phyloP scores from a whole-genome alignment of 2,888 invertebrate genomes.

The Allygus modestus region DNA sequence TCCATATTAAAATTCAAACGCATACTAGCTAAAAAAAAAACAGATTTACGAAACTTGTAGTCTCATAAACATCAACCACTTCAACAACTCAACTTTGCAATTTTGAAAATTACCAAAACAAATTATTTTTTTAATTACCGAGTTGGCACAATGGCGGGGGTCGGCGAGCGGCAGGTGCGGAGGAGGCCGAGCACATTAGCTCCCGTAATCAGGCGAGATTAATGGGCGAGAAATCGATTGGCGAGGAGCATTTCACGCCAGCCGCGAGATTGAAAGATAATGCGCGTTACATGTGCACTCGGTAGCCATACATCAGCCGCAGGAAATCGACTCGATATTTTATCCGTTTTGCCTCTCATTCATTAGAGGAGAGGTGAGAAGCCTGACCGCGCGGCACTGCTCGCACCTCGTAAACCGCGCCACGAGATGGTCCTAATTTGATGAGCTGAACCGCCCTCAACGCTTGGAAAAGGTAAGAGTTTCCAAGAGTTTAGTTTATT shows the following conservation, averaged over 20 bases:
- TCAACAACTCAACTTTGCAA: too few relatives aligned
- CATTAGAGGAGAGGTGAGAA: constrained; percentile 18
- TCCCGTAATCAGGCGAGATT: constrained; percentile 48
- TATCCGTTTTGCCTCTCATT: constrained; percentile 46
- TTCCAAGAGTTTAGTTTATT: too few relatives aligned
- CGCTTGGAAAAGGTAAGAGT: too few relatives aligned
- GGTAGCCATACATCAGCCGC: constrained; percentile 53
- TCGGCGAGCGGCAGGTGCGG: constrained; percentile 9
- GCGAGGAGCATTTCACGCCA: constrained; percentile 53
- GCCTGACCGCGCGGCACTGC: not conserved
- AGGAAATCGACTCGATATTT: constrained; percentile 53
- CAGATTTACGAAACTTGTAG: too few relatives aligned
- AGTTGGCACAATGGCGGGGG: not conserved
- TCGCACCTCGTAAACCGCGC: constrained; percentile 19
- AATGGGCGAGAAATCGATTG: constrained; percentile 53
- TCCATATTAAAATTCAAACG: too few relatives aligned
- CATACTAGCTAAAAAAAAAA: too few relatives aligned
- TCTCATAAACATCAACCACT: too few relatives aligned
- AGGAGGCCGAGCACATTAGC: constrained; percentile 29
- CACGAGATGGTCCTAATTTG: not conserved
- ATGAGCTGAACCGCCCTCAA: too few relatives aligned
- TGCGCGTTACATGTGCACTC: constrained; percentile 55
- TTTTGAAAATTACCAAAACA: not conserved
- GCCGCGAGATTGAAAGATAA: constrained; percentile 55
- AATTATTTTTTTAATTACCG: not conserved